Base-by-base conservation (phyloP, 2,113 vertebrate species). In the Pteronura brasiliensis region DNA sequence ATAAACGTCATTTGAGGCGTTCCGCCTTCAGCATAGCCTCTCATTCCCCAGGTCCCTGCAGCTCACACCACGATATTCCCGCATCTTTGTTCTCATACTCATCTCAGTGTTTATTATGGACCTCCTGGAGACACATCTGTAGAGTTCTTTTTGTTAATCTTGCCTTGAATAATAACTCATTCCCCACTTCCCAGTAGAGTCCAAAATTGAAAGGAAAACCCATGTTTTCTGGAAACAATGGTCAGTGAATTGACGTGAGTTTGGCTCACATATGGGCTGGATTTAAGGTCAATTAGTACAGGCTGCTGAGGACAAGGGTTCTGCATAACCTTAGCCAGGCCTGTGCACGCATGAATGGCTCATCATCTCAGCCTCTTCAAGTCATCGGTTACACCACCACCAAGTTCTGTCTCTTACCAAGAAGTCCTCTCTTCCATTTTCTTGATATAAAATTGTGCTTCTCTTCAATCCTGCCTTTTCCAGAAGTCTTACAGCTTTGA, bases 291-390 rank as follows among this genome's bases (percentile, higher is more conserved):
- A 29, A 27, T 31, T 25, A 6, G 8, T 5, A 6, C 36, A n/a
- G 65, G 42, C 13, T 55, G 11, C 42, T 39, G 52, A 13, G 44
- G 9, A 49, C 25, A 14, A 72, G 1, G 1, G 6, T 67, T 1
- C 44, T 44, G 25, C 29, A 11, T 5, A 47, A 65, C 0, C 9
- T 36, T 74, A 11, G 36, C 29, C 8, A 52, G 42, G 4, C 4
- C 59, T 9, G 27, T n/a, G 4, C 34, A 44, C 0, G 0, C 4
- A 7, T 4, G 7, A 34, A 7, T 2, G 39, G 8, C 21, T 34
- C 15, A 39, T 57, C 0, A 34, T 20, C 18, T 67, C 47, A 1
- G 11, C 55, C 23, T n/a, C 11, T 52, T 79, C 10, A 74, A 69
- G 72, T 74, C 34, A 71, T 69, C 5, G 0, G 0, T 90, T 25